These are phyloP conservation scores for Trachythela sp. DNA, from an alignment of 64 coral and sea anemone species.

Conservation along the genomic window DNA sequence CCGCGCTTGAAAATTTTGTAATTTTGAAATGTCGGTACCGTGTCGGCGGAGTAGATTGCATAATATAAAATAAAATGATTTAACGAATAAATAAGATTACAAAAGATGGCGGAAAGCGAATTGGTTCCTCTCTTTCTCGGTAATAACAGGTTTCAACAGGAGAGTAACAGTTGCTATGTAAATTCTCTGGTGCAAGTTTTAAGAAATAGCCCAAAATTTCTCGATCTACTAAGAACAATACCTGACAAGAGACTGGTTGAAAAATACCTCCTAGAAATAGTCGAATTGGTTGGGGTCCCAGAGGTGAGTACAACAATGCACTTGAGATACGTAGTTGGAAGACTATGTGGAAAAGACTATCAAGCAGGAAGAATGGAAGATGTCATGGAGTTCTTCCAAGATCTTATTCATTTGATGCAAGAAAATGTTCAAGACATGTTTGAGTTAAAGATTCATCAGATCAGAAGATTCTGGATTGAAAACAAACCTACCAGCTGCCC, in stretches of 20 bases:
- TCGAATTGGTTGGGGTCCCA: background rate
- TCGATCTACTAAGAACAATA: background rate
- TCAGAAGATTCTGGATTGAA: background rate
- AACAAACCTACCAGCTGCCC: background rate
- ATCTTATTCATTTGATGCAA: background rate
- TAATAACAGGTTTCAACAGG: background rate
- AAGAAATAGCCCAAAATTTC: background rate
- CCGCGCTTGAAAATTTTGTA: too few species aligned
- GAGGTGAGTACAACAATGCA: background rate
- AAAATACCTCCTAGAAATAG: background rate
- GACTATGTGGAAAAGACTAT: background rate
- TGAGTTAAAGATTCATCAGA: background rate
- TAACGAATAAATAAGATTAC: too few species aligned
- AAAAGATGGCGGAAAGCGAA: background rate
- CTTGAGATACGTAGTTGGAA: background rate
- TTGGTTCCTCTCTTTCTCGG: background rate
- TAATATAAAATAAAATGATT: too few species aligned
- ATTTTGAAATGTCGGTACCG: too few species aligned
- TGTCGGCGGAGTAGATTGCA: too few species aligned
- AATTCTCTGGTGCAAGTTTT: background rate
- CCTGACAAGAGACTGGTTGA: background rate
- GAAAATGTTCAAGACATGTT: slow-evolving; percentile 1
- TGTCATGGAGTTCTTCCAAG: background rate
- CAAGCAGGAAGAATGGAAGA: slow-evolving; percentile 4
- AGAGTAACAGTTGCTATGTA: background rate